A percentile compares a stretch with the other conserved stretches of the same genome.
Evolutionary conservation across 2,797 vertebrate species (phyloP).

Genomic region (Varecia variegata): DNA sequence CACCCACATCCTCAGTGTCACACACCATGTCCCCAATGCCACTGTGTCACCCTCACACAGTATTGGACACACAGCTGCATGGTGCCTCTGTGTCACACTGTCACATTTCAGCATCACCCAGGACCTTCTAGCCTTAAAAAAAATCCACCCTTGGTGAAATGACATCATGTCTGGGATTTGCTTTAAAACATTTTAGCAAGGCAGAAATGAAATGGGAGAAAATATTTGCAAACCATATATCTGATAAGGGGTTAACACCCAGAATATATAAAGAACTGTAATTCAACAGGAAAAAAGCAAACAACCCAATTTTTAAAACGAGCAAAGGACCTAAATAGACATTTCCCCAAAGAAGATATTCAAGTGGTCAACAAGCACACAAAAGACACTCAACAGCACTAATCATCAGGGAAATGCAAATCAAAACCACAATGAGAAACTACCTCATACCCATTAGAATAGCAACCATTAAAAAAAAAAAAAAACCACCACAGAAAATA

Average conservation of each 20-base stretch:
- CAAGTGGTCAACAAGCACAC: not conserved
- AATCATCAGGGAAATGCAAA: not conserved
- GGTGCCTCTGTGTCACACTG: not conserved
- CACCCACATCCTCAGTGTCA: not conserved
- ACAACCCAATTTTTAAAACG: not conserved
- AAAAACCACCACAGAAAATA: not conserved
- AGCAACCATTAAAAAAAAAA: not conserved
- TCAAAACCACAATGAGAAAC: not conserved
- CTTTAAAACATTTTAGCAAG: conserved; percentile 35
- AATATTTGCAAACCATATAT: conserved; percentile 16
- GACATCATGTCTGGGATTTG: not conserved
- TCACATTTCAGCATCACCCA: not conserved
- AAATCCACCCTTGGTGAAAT: conserved; percentile 2
- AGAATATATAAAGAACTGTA: not conserved
- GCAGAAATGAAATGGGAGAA: not conserved
- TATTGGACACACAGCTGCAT: not conserved
- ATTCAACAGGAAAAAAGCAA: conserved; percentile 26
- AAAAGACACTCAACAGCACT: not conserved
- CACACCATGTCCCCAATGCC: not conserved
- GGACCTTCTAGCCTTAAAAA: not conserved
- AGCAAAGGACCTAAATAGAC: not conserved
- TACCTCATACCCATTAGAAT: not conserved
- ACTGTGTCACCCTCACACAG: not conserved
- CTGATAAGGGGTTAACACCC: not conserved
- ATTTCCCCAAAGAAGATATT: conserved; percentile 4